Percentiles rank a stretch among this genome's conserved stretches.
Conservation (phyloP, 2,888 invertebrate genomes). For the Cynaeus angustus region DNA sequence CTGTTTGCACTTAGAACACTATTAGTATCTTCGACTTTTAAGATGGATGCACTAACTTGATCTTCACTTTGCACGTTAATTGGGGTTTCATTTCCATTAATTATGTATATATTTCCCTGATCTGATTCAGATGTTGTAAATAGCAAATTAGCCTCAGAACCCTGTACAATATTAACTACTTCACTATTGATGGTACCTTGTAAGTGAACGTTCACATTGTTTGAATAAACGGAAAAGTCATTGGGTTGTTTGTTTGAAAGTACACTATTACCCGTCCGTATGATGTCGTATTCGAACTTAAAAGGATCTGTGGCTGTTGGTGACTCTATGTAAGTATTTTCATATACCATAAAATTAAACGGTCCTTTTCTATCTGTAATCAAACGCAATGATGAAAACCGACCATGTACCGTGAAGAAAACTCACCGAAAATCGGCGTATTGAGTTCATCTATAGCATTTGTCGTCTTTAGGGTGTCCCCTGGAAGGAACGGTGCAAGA, state of each 20-base stretch:
- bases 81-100: constrained; percentile 51
- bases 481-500: constrained; percentile 75
- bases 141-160: constrained; percentile 47
- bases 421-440: constrained; percentile 68
- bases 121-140: constrained; percentile 46
- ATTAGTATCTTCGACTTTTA: constrained; percentile 44
- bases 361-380: constrained; percentile 57
- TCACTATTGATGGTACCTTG: constrained; percentile 44
- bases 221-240: constrained; percentile 48
- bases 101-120: constrained; percentile 48
- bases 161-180: constrained; percentile 45
- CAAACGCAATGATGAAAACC: background rate
- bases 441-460: constrained; percentile 68
- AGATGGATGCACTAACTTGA: constrained; percentile 40
- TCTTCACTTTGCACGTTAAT: constrained; percentile 43
- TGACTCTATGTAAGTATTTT: constrained; percentile 46
- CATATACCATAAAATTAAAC: constrained; percentile 53
- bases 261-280: constrained; percentile 46
- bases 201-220: constrained; percentile 35
- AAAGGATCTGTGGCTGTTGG: constrained; percentile 46
- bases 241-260: constrained; percentile 45
- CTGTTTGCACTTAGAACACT: constrained; percentile 59
- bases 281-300: constrained; percentile 53
- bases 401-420: background rate
- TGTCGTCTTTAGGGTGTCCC: constrained; percentile 72